Evolutionary conservation across 2,888 invertebrate species (phyloP), one percentile per base, ranked within the genome.

Genomic region (Rhingia campestris): DNA sequence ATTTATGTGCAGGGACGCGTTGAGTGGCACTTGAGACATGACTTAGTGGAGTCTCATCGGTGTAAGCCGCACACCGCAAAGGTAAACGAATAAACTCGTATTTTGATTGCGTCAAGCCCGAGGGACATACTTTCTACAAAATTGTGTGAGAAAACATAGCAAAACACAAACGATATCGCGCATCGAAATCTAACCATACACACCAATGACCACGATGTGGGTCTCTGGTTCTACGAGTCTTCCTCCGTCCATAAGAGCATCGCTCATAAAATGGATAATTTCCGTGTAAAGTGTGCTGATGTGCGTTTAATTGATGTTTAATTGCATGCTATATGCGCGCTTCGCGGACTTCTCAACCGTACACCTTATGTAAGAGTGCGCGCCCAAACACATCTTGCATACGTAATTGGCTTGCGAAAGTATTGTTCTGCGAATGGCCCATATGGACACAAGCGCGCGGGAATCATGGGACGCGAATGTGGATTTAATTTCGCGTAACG

Each of bases 221-320:
- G 51, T 70, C 56, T 6, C 39, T 53, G 3, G 22, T 41, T 59
- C 53, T 53, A 9, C 51, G n/a, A 51, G 43, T 64, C 45, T 51
- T 59, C 37, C 35, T 14, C 41, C 6, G 63, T 73, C 73, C 43
- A 64, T 81, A 69, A 67, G 63, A 81, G 37, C n/a, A n/a, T n/a
- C n/a, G n/a, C 67, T 74, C 74, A 69, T 69, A 81, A 81, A 63
- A 67, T 41, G 58, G 22, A 69, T 67, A 82, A 82, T 79, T 73
- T 82, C 79, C 82, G 82, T 51, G 67, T 82, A 77, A 73, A 69
- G 63, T 63, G 82, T 63, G 73, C 74, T 79, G 75, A 84, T 80
- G 80, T 80, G 80, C 80, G 84, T 84, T 84, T 84, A 84, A 84
- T 84, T 84, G 84, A 84, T 74, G 84, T 80, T 70, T 75, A 84